These are phyloP conservation scores for Anhinga anhinga DNA, from an alignment of 2,113 vertebrate genomes.

Conservation along the genomic window DNA sequence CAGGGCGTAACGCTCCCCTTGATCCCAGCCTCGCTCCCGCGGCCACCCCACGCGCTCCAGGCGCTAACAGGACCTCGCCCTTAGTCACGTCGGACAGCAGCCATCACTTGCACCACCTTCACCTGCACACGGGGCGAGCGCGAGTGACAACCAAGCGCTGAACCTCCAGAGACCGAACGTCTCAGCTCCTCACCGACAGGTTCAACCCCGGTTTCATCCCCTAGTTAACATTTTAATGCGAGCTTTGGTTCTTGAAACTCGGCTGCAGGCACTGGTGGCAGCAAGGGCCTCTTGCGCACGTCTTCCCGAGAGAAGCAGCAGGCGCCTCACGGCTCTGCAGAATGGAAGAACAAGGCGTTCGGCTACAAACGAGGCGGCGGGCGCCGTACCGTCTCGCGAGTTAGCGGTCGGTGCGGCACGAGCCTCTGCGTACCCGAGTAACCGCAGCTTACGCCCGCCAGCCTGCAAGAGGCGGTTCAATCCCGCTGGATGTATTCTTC, in stretches of 20 bases:
- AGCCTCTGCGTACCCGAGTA: neutral
- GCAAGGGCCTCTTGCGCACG: neutral
- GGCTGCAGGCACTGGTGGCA: no score
- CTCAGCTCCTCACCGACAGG: neutral
- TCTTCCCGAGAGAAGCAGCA: neutral
- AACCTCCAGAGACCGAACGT: neutral
- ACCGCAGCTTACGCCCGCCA: neutral
- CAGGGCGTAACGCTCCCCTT: no score
- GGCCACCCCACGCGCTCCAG: neutral
- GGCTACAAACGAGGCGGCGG: neutral
- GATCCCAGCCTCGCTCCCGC: neutral
- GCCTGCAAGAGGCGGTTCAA: neutral
- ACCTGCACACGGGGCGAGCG: rapidly evolving
- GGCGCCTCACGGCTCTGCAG: rapidly evolving
- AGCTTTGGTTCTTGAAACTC: neutral
- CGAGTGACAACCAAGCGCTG: neutral
- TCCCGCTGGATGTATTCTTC: neutral
- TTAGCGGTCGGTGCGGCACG: neutral
- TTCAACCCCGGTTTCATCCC: neutral
- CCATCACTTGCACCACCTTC: neutral
- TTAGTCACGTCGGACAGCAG: no score
- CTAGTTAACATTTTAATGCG: neutral
- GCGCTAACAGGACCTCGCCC: no score
- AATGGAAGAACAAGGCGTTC: neutral
- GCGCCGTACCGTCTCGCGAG: no score